These are phyloP conservation scores for Cercopithecus hamlyni DNA, from an alignment of 2,797 vertebrate species.

Conservation along the genomic window DNA sequence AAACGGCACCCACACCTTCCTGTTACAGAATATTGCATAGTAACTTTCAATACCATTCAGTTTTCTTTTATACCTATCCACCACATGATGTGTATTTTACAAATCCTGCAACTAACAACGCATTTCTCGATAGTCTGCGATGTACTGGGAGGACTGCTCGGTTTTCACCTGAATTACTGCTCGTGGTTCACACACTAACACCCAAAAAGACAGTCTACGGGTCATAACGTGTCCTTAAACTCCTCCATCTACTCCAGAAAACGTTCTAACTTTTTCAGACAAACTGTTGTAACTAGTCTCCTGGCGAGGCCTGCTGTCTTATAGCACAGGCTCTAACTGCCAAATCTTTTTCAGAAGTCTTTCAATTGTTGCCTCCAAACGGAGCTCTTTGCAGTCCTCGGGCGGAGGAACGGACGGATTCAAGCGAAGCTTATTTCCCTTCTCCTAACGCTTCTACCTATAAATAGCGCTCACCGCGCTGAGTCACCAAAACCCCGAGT, in stretches of 20 bases:
- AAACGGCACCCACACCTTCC: neutral
- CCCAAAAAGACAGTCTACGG: neutral
- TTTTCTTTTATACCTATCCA: constrained; percentile 16
- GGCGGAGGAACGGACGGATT: neutral
- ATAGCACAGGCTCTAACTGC: neutral
- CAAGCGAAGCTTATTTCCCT: constrained; percentile 25
- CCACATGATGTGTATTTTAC: neutral
- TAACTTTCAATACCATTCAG: neutral
- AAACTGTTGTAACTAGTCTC: neutral
- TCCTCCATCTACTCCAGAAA: constrained; percentile 19
- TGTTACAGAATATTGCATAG: neutral
- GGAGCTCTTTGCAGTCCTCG: neutral
- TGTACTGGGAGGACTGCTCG: neutral
- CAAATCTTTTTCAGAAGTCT: neutral
- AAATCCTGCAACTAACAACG: constrained; percentile 22
- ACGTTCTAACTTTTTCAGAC: neutral
- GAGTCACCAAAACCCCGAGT: constrained; percentile 73
- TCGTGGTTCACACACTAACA: neutral
- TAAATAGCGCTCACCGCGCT: constrained; percentile 69
- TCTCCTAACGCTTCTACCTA: constrained; percentile 54
- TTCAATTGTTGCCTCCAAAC: constrained; percentile 15
- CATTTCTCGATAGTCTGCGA: neutral
- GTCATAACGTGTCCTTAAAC: neutral
- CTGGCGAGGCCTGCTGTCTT: neutral
- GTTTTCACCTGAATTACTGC: neutral